Percentiles rank a stretch among this genome's conserved stretches.
phyloP scores from a whole-genome alignment of 2,888 invertebrate genomes.

The Macroteleia sp. region DNA sequence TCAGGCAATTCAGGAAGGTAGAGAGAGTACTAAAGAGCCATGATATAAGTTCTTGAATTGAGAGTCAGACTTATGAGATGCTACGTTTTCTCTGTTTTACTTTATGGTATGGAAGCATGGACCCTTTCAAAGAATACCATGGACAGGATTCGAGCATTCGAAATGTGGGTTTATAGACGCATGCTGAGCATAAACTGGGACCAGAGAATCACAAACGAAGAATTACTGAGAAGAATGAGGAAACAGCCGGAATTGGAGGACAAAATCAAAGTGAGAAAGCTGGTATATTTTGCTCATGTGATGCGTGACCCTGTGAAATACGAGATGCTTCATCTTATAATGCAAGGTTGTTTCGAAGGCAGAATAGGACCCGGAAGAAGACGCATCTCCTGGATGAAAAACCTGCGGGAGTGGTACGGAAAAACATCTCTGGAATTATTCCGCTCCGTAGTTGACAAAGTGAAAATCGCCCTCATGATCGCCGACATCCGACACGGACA shows the following conservation, averaged over 20 bases:
- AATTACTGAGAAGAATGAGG: conserved; percentile 1
- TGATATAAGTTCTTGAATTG: background rate
- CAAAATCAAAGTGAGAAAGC: background rate
- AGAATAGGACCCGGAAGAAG: conserved; percentile 5
- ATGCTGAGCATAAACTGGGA: conserved; percentile 2
- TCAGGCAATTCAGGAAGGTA: background rate
- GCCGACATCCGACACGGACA: conserved; percentile 2
- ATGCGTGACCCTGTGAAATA: conserved; percentile 1
- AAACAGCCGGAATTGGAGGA: background rate
- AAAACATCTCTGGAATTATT: background rate
- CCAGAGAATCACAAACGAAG: background rate
- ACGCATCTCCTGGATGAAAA: conserved; percentile 1
- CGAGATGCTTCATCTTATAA: background rate
- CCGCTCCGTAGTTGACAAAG: background rate
- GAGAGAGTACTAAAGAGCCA: background rate
- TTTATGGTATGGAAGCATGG: background rate
- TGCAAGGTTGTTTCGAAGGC: conserved; percentile 2
- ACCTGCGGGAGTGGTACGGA: conserved; percentile 1
- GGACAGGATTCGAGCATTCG: background rate
- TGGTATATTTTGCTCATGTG: conserved; percentile 1
- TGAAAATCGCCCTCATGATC: conserved; percentile 1
- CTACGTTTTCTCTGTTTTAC: background rate
- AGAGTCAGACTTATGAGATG: background rate
- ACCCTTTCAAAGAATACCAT: background rate
- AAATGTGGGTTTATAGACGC: background rate